Evolutionary conservation across 2,797 vertebrate species (phyloP), one percentile per base, ranked within the genome.

Genomic region (Microtus obscurus): DNA sequence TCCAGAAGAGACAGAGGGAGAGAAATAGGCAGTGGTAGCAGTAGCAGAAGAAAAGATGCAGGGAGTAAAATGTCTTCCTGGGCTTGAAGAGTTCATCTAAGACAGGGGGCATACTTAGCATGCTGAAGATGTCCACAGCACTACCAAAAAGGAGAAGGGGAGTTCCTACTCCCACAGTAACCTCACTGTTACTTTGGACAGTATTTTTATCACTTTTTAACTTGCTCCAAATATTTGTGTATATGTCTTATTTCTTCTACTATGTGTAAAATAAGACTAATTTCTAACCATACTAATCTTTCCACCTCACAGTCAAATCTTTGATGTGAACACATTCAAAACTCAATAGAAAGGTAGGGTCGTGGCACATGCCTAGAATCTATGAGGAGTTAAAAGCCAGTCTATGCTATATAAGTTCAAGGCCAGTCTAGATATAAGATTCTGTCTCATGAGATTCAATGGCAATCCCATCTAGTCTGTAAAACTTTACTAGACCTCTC

Each of bases 401-500:
- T 31, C 31, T 79, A 48, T 79, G 45, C 48, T 76, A 16, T 45
- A 13, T 29, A 48, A 61, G 1, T 85, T 69, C 3, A 45, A 37
- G 65, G 45, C 65, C 83, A 69, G 31, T 23, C 59, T 83, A 40
- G 16, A 31, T 25, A 29, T 31, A 8, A 63, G 37, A 63, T 51
- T 27, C 53, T 37, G n/a, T 40, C 79, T 81, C 56, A 16, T 37
- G 25, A 81, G 27, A 81, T 17, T 59, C 79, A 81, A 40, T 37
- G n/a, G n/a, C 23, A 56, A 61, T 40, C 87, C 40, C 17, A 61
- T 78, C 48, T 82, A 79, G 53, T 95, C 87, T 91, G 53, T 5
- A 89, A 96, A 96, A 92, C 40, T 80, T 87, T 93, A 63, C 79
- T 89, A 93, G 51, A 95, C 17, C 78, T 59, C 25, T 63, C 74